Conservation (phyloP, 2,797 vertebrate genomes). For the Coluber constrictor region DNA sequence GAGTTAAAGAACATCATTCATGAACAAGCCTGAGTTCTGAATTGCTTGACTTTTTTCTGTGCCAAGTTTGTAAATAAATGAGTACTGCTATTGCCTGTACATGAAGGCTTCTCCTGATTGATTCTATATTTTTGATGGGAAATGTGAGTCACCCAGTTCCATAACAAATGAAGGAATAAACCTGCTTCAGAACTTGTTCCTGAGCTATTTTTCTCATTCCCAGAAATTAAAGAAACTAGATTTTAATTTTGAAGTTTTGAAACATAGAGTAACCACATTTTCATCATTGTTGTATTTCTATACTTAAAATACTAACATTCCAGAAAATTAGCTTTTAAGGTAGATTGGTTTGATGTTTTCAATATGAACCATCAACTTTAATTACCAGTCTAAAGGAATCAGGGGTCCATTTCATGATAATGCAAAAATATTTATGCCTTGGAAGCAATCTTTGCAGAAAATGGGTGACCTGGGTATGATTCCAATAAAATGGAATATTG, state of each 20-base stretch:
- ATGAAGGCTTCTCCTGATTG: conserved; percentile 21
- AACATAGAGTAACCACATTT: not conserved
- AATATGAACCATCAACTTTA: not conserved
- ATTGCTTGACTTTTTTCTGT: conserved; percentile 9
- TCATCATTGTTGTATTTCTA: not conserved
- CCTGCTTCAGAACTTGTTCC: not conserved
- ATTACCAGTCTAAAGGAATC: not conserved
- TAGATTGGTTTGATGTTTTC: not conserved
- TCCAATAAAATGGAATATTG: not conserved
- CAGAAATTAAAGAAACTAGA: not conserved
- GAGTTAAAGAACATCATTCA: not conserved
- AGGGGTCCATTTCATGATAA: not conserved
- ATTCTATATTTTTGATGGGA: conserved; percentile 13
- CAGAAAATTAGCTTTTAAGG: not conserved
- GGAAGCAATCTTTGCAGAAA: not conserved
- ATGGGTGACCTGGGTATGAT: not conserved
- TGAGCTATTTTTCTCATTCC: not conserved
- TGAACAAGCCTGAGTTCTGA: not conserved
- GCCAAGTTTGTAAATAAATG: conserved; percentile 10
- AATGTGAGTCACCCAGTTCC: conserved; percentile 31
- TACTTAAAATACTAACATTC: not conserved
- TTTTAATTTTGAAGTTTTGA: not conserved
- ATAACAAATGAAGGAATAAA: conserved; percentile 9
- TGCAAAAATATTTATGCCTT: not conserved
- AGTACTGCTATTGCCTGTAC: not conserved